phyloP scores from a whole-genome alignment of 2,797 vertebrate genomes.

The Huso huso region DNA sequence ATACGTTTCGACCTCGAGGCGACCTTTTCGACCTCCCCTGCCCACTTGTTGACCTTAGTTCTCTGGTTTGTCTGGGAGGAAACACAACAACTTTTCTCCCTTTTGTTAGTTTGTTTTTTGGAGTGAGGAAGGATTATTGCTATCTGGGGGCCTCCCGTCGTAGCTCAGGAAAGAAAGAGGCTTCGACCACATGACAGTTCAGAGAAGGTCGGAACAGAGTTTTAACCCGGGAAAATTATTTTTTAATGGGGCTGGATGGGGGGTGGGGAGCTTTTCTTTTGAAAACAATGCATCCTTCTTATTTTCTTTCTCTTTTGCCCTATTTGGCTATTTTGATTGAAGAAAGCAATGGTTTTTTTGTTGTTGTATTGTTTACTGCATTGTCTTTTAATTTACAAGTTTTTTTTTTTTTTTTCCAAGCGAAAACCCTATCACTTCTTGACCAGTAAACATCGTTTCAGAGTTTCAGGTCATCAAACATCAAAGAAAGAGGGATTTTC shows the following conservation, averaged over 20 bases:
- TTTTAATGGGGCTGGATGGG: constrained; percentile 17
- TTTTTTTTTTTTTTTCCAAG: constrained; percentile 5
- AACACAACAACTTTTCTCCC: constrained; percentile 25
- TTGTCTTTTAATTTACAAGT: constrained; percentile 15
- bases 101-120: constrained; percentile 23
- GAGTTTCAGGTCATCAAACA: constrained; percentile 33
- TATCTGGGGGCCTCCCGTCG: constrained; percentile 21
- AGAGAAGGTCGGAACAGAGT: constrained; percentile 10
- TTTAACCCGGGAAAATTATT: constrained; percentile 11
- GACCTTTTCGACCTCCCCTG: constrained; percentile 44
- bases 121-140: constrained; percentile 30
- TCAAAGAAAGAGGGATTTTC: constrained; percentile 27
- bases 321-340: too few relatives aligned
- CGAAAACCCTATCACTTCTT: constrained; percentile 26
- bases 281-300: not conserved
- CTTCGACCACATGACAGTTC: not conserved
- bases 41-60: constrained; percentile 49
- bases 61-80: constrained; percentile 35
- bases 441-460: constrained; percentile 27
- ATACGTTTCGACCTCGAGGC: constrained; percentile 32
- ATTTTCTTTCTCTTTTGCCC: not conserved
- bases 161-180: too few relatives aligned
- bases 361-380: constrained; percentile 5
- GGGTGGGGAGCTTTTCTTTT: constrained; percentile 5
- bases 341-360: not conserved